Evolutionary conservation across 2,888 invertebrate genomes (phyloP), one percentile per base, ranked within the genome.

Genomic region (Plebejus anna): DNA sequence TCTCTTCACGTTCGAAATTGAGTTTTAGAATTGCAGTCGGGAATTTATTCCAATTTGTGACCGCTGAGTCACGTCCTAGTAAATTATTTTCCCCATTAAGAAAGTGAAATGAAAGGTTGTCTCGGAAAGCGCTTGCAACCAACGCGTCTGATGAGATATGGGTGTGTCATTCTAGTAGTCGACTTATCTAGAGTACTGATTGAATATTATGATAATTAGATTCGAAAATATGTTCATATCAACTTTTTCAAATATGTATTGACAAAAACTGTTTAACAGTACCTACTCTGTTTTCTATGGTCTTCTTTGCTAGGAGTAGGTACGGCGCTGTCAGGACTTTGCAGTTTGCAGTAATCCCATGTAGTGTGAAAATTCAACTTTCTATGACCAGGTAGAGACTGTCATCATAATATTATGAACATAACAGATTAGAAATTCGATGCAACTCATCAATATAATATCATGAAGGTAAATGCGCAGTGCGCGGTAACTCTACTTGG

Each of bases 1-100:
- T 51, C 13, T 51, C 47, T 51, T 51, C 51, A 51, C 11, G 32
- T 73, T 73, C 51, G 16, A 55, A 73, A 73, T 73, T 51, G 36
- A 7, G 16, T 73, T 73, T 32, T 73, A 73, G 32, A 73, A 73
- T 73, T 73, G 55, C 4, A 73, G 42, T 16, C 51, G 7, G 32
- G 55, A 51, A 73, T 55, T 73, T 9, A 73, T 51, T 73, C 73
- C 73, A 72, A 47, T 47, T 47, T 72, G 22, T 47, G 11, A 72
- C 16, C 47, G 47, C 6, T 73, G 73, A 73, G 7, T 36, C 73
- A 73, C 32, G 47, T 47, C 42, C 32, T 28, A 32, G 51, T 72
- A 22, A 72, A 72, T 28, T 66, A 66, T 66, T 66, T 32, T 66
- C 5, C 66, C 38, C 42, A 71, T 42, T 42, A 71, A 3, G 71